A percentile compares a stretch with the other conserved stretches of the same genome.
Evolutionary conservation across 1,140 invertebrate genomes (phyloP).

Genomic region (Drosophila arawakana): DNA sequence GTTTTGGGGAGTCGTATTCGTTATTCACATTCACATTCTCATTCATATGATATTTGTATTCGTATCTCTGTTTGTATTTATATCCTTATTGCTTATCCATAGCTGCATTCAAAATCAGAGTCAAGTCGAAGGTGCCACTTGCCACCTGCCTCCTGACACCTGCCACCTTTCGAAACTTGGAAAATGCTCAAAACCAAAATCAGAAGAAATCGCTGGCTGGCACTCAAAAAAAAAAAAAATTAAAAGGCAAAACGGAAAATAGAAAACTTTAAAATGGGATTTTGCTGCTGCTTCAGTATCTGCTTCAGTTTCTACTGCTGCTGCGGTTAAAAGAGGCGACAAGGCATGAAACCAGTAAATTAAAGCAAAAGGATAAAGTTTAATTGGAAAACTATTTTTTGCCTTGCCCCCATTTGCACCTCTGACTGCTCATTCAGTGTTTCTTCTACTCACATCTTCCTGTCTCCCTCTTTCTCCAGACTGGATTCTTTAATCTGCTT

Average conservation of each 20-base stretch:
- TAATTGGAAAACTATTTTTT: slow-evolving; percentile 84
- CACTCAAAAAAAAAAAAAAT: slow-evolving; percentile 21
- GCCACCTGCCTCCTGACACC: not conserved
- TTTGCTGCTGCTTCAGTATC: slow-evolving; percentile 44
- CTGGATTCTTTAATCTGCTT: slow-evolving; percentile 77
- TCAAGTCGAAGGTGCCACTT: slow-evolving; percentile 20
- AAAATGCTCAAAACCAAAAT: slow-evolving; percentile 43
- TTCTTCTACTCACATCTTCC: not conserved
- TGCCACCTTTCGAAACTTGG: slow-evolving; percentile 37
- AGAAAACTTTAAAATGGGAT: slow-evolving; percentile 77
- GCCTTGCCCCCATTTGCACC: slow-evolving; percentile 17
- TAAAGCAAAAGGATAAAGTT: slow-evolving; percentile 84
- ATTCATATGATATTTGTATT: not conserved
- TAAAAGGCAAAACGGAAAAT: slow-evolving; percentile 53
- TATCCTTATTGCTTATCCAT: slow-evolving; percentile 29
- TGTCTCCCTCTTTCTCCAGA: not conserved
- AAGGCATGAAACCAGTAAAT: slow-evolving; percentile 85
- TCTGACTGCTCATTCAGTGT: not conserved
- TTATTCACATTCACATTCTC: too few relatives aligned
- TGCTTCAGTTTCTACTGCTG: slow-evolving; percentile 24
- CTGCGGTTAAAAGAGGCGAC: slow-evolving; percentile 84
- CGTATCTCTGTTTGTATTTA: slow-evolving; percentile 2
- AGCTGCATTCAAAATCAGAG: slow-evolving; percentile 45
- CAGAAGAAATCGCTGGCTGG: slow-evolving; percentile 64
- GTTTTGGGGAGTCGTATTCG: slow-evolving; percentile 11